Evolutionary conservation across 1,140 invertebrate genomes (phyloP).

Genomic region (Brachystomella parvula): DNA sequence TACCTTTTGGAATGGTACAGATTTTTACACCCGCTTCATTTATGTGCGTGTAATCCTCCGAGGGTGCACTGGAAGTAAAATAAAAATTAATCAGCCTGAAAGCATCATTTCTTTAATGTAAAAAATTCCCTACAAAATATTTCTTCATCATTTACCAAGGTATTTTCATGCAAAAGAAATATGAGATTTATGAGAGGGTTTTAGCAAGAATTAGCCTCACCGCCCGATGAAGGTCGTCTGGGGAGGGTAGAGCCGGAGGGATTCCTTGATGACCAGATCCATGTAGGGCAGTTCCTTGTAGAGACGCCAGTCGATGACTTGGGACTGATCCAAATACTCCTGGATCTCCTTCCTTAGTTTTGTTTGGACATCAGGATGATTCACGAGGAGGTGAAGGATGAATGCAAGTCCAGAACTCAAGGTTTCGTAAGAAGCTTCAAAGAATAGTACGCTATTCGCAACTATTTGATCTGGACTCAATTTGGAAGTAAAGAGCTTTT

Average conservation of each 20-base stretch:
- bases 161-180: constrained; percentile 5
- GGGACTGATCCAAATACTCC: neutral
- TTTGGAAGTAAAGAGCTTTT: neutral
- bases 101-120: neutral
- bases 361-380: constrained; percentile 10
- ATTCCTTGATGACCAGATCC: constrained; percentile 19
- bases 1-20: constrained; percentile 17
- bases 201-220: too few species aligned
- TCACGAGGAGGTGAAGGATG: constrained; percentile 18
- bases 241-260: constrained; percentile 24
- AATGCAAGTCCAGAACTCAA: constrained; percentile 15
- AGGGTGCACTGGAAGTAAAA: neutral
- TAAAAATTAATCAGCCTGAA: neutral
- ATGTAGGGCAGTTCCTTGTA: constrained; percentile 5
- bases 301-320: neutral
- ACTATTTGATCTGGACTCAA: constrained; percentile 15
- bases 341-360: constrained; percentile 15
- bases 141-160: neutral
- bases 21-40: neutral
- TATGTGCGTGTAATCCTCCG: neutral
- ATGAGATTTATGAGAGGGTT: neutral
- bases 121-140: neutral
- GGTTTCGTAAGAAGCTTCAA: constrained; percentile 32
- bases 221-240: constrained; percentile 32
- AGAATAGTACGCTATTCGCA: constrained; percentile 28